A percentile compares a stretch with the other conserved stretches of the same genome.
Conservation (phyloP, 2,113 vertebrate species). For the Zapus hudsonius region DNA sequence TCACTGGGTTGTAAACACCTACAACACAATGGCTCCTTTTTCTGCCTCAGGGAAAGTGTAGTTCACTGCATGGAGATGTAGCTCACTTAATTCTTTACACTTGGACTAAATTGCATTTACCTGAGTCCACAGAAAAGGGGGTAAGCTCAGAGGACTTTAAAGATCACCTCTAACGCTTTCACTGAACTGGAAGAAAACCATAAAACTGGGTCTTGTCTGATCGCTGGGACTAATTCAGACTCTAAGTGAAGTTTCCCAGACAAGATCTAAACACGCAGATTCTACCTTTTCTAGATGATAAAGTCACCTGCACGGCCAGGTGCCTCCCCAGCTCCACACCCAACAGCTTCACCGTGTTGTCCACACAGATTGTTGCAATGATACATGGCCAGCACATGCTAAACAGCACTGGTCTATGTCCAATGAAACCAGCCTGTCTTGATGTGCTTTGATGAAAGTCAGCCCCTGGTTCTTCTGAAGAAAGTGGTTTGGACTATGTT, state of each 20-base stretch:
- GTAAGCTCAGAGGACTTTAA: background rate
- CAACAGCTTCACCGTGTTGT: rapidly evolving
- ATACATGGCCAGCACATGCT: background rate
- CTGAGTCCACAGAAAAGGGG: background rate
- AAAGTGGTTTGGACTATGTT: background rate
- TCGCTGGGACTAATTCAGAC: background rate
- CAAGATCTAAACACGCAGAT: background rate
- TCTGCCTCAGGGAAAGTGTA: background rate
- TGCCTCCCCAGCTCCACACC: background rate
- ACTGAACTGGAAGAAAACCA: background rate
- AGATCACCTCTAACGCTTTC: background rate
- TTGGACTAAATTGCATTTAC: background rate
- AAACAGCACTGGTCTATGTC: background rate
- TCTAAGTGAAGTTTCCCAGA: background rate
- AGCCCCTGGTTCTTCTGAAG: background rate
- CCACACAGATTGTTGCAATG: background rate
- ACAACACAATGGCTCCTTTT: background rate
- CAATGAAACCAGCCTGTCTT: background rate
- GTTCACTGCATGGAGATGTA: too few relatives aligned
- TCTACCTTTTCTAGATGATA: background rate
- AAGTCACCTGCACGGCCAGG: background rate
- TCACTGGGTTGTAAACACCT: background rate
- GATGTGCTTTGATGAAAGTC: background rate
- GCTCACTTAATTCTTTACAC: background rate
- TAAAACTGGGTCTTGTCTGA: background rate